Conservation (phyloP, 2,888 invertebrate genomes). For the Limnephilus lunatus region DNA sequence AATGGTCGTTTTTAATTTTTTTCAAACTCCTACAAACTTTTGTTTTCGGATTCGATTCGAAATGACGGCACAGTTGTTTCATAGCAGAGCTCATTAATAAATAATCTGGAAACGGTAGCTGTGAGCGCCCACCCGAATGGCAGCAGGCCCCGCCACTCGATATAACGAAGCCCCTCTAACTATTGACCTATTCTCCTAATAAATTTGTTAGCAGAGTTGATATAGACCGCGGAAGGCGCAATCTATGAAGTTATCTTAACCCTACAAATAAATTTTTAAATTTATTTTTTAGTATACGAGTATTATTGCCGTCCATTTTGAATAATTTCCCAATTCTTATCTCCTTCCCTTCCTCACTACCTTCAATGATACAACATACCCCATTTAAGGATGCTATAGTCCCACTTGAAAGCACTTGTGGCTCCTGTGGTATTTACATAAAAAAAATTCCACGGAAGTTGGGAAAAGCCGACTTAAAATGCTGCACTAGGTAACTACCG, state of each 20-base stretch:
- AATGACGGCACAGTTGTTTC: not conserved
- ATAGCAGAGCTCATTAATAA: not conserved
- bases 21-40: not conserved
- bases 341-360: too few species aligned
- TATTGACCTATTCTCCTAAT: slow-evolving; percentile 2
- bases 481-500: not conserved
- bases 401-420: too few species aligned
- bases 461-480: not conserved
- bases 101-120: not conserved
- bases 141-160: not conserved
- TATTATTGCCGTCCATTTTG: too few species aligned
- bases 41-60: not conserved
- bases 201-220: not conserved
- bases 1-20: not conserved
- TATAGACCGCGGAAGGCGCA: not conserved
- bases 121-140: not conserved
- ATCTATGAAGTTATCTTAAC: not conserved
- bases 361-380: too few species aligned
- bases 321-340: too few species aligned
- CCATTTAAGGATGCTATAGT: too few species aligned
- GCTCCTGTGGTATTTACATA: too few species aligned
- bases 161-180: not conserved
- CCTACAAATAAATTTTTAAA: not conserved
- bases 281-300: too few species aligned
- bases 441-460: not conserved